A percentile compares a stretch with the other conserved stretches of the same genome.
Conservation (phyloP, 2,888 invertebrate species). For the Zonitis immaculata region DNA sequence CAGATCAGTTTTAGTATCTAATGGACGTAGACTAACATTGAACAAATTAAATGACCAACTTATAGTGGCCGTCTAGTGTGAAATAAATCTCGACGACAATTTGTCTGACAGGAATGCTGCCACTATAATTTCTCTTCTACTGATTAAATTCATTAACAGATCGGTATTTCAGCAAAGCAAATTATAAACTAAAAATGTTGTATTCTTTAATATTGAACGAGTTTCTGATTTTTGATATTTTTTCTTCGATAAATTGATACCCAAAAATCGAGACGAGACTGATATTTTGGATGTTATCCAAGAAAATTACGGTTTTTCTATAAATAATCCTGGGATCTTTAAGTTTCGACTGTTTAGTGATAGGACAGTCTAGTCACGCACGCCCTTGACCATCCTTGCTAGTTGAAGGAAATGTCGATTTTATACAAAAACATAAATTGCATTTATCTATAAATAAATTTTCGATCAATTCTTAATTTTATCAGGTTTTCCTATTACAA, state of each 20-base stretch:
- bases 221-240: not conserved
- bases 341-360: not conserved
- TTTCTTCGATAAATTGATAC: too few relatives aligned
- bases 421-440: not conserved
- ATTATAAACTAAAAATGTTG: not conserved
- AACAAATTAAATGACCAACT: constrained; percentile 31
- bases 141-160: constrained; percentile 24
- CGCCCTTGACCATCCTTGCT: not conserved
- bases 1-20: constrained; percentile 16
- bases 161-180: not conserved
- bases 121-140: constrained; percentile 14
- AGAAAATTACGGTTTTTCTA: not conserved
- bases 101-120: constrained; percentile 16
- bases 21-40: constrained; percentile 30
- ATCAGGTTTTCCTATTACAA: too few relatives aligned
- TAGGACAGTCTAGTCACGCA: constrained; percentile 1
- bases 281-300: too few relatives aligned
- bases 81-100: constrained; percentile 28
- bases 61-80: constrained; percentile 22
- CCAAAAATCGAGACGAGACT: too few relatives aligned
- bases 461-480: too few relatives aligned
- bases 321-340: constrained; percentile 1
- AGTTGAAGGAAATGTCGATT: not conserved
- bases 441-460: too few relatives aligned
- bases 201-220: not conserved